These are phyloP conservation scores for Cyrtonyx montezumae DNA, from an alignment of 2,113 vertebrate genomes.

Conservation along the genomic window DNA sequence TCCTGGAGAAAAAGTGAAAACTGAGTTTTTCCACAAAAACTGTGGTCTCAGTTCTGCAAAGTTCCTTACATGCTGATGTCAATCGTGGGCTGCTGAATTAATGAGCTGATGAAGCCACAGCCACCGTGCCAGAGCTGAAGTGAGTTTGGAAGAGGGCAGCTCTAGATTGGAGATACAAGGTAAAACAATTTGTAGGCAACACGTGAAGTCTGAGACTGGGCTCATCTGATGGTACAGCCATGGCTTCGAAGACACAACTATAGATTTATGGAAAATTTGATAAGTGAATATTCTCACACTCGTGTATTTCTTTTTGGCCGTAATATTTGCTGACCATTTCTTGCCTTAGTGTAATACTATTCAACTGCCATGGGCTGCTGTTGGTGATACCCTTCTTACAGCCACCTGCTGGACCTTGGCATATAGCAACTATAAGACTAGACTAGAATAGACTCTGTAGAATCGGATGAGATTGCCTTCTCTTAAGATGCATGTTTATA, in stretches of 20 bases:
- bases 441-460: neutral
- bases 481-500: slow-evolving; percentile 10
- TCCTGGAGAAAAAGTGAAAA: neutral
- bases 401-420: neutral
- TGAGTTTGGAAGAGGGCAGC: neutral
- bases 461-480: slow-evolving; percentile 12
- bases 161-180: neutral
- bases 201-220: neutral
- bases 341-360: neutral
- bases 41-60: neutral
- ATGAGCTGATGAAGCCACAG: neutral
- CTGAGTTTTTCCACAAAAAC: neutral
- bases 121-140: rapidly evolving
- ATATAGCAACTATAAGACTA: neutral
- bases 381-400: neutral
- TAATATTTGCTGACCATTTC: neutral
- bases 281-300: neutral
- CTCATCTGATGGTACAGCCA: neutral
- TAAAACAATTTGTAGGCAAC: neutral
- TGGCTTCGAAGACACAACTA: neutral
- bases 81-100: neutral
- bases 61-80: neutral
- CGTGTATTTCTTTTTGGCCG: neutral
- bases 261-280: neutral
- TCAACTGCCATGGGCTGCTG: neutral